Base-by-base conservation (phyloP, 2,797 vertebrate species). In the Hirundo rustica region DNA sequence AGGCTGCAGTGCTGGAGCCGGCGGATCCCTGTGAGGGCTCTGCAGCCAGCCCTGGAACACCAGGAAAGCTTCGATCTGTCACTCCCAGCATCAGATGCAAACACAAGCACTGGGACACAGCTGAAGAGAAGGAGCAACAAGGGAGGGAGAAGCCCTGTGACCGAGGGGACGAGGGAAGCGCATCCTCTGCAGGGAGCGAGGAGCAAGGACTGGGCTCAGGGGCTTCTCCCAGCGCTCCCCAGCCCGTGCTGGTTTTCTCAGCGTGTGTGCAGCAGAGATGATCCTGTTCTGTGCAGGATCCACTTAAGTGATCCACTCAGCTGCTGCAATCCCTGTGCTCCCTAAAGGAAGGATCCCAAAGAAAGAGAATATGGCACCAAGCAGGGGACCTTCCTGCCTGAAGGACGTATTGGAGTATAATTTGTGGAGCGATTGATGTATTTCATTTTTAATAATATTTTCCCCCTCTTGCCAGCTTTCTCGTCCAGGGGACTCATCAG, bases 71-170 rank as follows among this genome's bases (percentile, higher is more conserved):
- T 82, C 75, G 77, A 18, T 62, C 91, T 77, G 44, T 40, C 48
- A 64, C 51, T 70, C 30, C 26, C 0, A 1, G 9, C 47, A 23
- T 65, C 88, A 68, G 72, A 66, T 18, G 4, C 36, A 67, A 62
- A 50, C 50, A 16, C 4, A 10, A 51, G 38, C 12, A 0, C 51
- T 8, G 36, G 54, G 71, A 60, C 82, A 47, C 25, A 66, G 45
- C 44, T 42, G 61, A 17, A 57, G 50, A 60, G 76, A 17, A 77
- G 62, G 67, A 83, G 71, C n/a, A 70, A 17, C 50, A 74, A 17
- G 0, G 2, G 44, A 74, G 47, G 57, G 32, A 26, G 44, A n/a
- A 44, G n/a, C 5, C 3, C 23, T 4, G 1, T 30, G 72, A 5
- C 7, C 3, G 71, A 57, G 60, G 0, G 5, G 40, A 16, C 42